phyloP scores from a whole-genome alignment of 2,888 invertebrate species.

The Nymphalis urticae region DNA sequence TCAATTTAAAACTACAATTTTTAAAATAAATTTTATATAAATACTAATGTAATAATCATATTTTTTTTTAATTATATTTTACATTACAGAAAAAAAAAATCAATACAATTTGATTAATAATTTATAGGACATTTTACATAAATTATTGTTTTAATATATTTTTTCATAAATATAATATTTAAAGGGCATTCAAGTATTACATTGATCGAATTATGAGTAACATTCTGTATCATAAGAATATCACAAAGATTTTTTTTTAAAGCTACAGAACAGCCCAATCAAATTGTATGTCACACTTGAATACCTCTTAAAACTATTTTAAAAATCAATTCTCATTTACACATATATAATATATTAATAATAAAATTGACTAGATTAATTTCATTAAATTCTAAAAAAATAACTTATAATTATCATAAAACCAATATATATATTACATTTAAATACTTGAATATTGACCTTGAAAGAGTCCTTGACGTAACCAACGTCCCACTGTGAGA shows the following conservation, averaged over 20 bases:
- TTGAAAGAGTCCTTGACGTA: constrained; percentile 8
- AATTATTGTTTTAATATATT: no score
- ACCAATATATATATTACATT: neutral
- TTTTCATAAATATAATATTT: no score
- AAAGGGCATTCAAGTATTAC: no score
- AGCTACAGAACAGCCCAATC: no score
- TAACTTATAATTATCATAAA: neutral
- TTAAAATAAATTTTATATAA: neutral
- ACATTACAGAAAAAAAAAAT: neutral
- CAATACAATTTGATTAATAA: no score
- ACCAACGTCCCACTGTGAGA: neutral
- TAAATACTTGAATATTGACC: constrained; percentile 17
- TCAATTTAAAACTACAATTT: neutral
- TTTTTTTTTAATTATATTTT: neutral
- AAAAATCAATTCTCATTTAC: neutral
- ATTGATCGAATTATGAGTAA: no score
- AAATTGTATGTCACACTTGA: no score
- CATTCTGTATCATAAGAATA: no score
- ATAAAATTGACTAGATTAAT: constrained; percentile 64
- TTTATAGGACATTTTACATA: no score
- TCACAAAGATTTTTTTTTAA: no score
- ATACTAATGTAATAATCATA: neutral
- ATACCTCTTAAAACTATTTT: constrained; percentile 8
- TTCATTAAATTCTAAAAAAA: neutral
- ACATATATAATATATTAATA: constrained; percentile 10